Evolutionary conservation across 2,797 vertebrate species (phyloP).

Genomic region (Arctocebus calabarensis): DNA sequence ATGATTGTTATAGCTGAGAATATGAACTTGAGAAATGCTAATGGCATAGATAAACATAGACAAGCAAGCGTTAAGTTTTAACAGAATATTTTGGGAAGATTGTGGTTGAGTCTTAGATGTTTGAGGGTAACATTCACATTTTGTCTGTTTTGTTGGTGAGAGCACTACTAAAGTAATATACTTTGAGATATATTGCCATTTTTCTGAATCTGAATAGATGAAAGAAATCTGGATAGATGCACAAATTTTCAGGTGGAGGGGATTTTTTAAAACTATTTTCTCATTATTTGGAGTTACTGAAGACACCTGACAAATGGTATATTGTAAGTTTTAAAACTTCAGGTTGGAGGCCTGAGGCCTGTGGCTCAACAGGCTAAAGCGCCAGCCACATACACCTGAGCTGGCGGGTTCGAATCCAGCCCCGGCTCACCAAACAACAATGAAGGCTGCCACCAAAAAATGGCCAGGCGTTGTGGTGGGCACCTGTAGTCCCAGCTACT

Average conservation of each 20-base stretch:
- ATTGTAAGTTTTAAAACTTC: conserved; percentile 52
- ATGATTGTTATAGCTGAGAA: background rate
- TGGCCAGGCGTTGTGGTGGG: too few relatives aligned
- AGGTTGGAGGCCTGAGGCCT: too few relatives aligned
- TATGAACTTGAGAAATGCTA: conserved; percentile 11
- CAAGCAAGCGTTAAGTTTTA: conserved; percentile 29
- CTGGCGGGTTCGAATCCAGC: too few relatives aligned
- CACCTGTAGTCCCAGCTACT: too few relatives aligned
- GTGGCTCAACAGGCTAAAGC: too few relatives aligned
- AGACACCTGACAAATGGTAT: background rate
- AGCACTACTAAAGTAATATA: conserved; percentile 1
- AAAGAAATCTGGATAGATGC: background rate
- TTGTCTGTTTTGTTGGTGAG: conserved; percentile 24
- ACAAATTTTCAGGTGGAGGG: background rate
- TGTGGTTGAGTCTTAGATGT: background rate
- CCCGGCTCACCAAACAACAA: too few relatives aligned
- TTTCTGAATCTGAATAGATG: conserved; percentile 6
- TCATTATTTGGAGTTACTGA: conserved; percentile 17
- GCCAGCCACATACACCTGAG: too few relatives aligned
- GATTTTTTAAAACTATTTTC: conserved; percentile 55
- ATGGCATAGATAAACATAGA: background rate
- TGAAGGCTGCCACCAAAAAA: too few relatives aligned
- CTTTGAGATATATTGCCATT: conserved; percentile 26
- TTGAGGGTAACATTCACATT: conserved; percentile 19
- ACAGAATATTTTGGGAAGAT: conserved; percentile 37